These are phyloP conservation scores for Ascidia mentula DNA, from an alignment of 23 tunicate genomes.

Conservation along the genomic window DNA sequence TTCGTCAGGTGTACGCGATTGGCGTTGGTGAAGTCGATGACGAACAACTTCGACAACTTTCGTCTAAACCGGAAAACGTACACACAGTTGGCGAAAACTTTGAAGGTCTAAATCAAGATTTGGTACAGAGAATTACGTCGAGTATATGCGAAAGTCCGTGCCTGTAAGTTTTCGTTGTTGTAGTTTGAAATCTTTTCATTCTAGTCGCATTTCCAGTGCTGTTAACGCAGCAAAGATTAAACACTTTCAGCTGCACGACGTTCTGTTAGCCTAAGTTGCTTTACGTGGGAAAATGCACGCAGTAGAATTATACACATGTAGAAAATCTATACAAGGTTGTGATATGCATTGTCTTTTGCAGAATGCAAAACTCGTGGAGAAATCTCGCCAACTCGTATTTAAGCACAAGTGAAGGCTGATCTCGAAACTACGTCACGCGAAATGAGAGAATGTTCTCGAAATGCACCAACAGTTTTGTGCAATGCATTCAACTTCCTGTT, in stretches of 20 bases:
- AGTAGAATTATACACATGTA: no score
- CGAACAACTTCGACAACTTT: slow-evolving; percentile 33
- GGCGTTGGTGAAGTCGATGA: slow-evolving; percentile 25
- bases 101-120: slow-evolving; percentile 17
- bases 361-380: slow-evolving; percentile 10
- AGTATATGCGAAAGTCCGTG: slow-evolving; percentile 71
- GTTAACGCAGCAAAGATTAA: no score
- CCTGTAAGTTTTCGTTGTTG: slow-evolving; percentile 57
- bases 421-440: neutral
- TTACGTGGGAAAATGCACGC: no score
- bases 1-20: slow-evolving; percentile 36
- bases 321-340: no score
- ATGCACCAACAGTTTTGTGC: neutral
- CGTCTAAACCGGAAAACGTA: slow-evolving; percentile 33
- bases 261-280: no score
- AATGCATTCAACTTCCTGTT: neutral
- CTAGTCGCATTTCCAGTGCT: no score
- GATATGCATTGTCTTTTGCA: neutral
- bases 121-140: slow-evolving; percentile 21
- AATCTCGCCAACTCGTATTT: neutral
- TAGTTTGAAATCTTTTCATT: no score
- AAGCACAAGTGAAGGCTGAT: neutral
- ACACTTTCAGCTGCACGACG: no score
- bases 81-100: slow-evolving; percentile 11
- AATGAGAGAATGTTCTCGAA: neutral